Conservation (phyloP, 2,797 vertebrate genomes). For the Valencia hispanica region DNA sequence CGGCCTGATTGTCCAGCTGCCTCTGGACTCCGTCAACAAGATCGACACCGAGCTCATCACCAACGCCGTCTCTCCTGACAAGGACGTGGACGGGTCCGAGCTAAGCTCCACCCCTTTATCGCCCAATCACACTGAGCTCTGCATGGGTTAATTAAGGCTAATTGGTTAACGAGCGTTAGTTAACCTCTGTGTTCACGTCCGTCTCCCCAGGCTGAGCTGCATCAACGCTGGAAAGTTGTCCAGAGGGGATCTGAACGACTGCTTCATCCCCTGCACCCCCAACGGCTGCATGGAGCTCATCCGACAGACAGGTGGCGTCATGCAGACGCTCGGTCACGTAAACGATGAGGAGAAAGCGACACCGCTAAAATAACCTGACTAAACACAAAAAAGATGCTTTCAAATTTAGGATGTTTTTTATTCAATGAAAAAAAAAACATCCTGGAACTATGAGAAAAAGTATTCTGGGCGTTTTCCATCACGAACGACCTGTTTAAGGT, state of each 20-base stretch:
- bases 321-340: neutral
- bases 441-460: neutral
- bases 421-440: neutral
- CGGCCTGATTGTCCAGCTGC: slow-evolving; percentile 93
- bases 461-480: neutral
- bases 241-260: slow-evolving; percentile 88
- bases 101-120: too few relatives aligned
- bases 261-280: slow-evolving; percentile 94
- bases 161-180: neutral
- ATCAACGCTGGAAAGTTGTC: slow-evolving; percentile 91
- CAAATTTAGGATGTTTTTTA: neutral
- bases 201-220: slow-evolving; percentile 84
- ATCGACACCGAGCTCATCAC: slow-evolving; percentile 88
- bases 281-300: slow-evolving; percentile 96
- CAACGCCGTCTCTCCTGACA: slow-evolving; percentile 88
- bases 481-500: neutral
- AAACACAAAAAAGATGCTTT: neutral
- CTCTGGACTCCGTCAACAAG: slow-evolving; percentile 86
- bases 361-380: neutral
- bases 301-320: slow-evolving; percentile 85
- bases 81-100: slow-evolving; percentile 93
- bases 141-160: neutral
- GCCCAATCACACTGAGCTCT: neutral
- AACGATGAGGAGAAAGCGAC: neutral
- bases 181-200: neutral